Evolutionary conservation across 1,140 invertebrate species (phyloP).

Genomic region (Plectrocnemia conspersa): DNA sequence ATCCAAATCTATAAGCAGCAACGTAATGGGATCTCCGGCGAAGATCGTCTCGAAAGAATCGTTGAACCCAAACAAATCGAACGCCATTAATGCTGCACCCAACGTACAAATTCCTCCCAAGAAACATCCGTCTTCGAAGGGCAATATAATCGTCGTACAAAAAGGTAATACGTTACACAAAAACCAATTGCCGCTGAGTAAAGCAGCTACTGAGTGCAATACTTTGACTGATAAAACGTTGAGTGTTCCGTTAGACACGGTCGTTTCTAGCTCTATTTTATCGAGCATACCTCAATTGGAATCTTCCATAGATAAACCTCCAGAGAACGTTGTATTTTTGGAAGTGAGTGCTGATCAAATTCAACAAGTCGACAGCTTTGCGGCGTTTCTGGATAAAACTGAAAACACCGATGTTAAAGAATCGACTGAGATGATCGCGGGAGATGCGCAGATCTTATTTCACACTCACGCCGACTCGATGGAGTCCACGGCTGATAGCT

Average conservation of each 20-base stretch:
- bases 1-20: constrained; percentile 38
- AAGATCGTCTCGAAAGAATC: constrained; percentile 31
- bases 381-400: constrained; percentile 46
- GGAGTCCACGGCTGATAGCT: constrained; percentile 45
- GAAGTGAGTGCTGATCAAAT: constrained; percentile 49
- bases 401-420: no score
- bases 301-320: constrained; percentile 33
- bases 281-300: background rate
- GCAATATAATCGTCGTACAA: constrained; percentile 48
- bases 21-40: constrained; percentile 16
- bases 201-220: constrained; percentile 41
- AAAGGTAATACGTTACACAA: constrained; percentile 47
- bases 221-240: background rate
- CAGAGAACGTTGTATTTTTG: constrained; percentile 46
- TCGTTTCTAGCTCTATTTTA: background rate
- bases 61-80: constrained; percentile 17
- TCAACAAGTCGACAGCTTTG: constrained; percentile 43
- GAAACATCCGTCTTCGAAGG: constrained; percentile 42
- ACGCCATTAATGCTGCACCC: constrained; percentile 4
- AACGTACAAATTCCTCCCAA: constrained; percentile 30
- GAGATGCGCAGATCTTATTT: constrained; percentile 53
- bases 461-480: constrained; percentile 46
- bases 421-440: constrained; percentile 52
- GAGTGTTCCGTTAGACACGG: background rate
- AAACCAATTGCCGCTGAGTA: constrained; percentile 44